These are phyloP conservation scores for Endotricha flammealis DNA, from an alignment of 2,888 invertebrate genomes.

Conservation along the genomic window DNA sequence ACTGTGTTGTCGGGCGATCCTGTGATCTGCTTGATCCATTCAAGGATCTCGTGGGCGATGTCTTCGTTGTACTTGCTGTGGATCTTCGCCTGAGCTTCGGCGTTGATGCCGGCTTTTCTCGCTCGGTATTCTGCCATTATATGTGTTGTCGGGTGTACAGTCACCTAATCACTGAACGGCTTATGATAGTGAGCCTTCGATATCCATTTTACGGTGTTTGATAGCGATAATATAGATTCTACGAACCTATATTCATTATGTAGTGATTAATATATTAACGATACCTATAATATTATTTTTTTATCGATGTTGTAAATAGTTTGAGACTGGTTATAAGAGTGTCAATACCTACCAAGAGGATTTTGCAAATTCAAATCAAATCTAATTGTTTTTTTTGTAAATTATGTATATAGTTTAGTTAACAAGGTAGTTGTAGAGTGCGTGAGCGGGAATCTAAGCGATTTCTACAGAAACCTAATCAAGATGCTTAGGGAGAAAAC, in stretches of 20 bases:
- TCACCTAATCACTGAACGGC: constrained; percentile 66
- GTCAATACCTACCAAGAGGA: too few relatives aligned
- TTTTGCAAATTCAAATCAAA: too few relatives aligned
- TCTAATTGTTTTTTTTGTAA: too few relatives aligned
- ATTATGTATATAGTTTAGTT: too few relatives aligned
- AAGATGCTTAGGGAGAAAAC: too few relatives aligned
- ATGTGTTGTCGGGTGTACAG: constrained; percentile 54
- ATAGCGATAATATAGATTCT: constrained; percentile 56
- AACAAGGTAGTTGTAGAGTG: too few relatives aligned
- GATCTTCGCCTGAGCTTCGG: constrained; percentile 80
- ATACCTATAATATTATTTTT: constrained; percentile 25
- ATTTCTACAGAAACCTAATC: too few relatives aligned
- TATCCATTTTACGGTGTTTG: constrained; percentile 53
- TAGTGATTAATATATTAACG: too few relatives aligned
- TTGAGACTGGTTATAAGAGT: too few relatives aligned
- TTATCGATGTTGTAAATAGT: constrained; percentile 45
- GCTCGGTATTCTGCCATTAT: constrained; percentile 71
- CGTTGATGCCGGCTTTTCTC: constrained; percentile 72
- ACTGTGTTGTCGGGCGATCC: constrained; percentile 89
- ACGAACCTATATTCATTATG: constrained; percentile 40
- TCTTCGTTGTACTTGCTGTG: constrained; percentile 97
- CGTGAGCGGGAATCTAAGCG: too few relatives aligned
- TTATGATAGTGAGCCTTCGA: constrained; percentile 54
- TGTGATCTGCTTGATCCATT: constrained; percentile 94
- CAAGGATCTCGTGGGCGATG: constrained; percentile 92